Percentiles rank a stretch among this genome's conserved stretches.
These are phyloP conservation scores for Bugulina stolonifera DNA, from an alignment of 2,888 invertebrate genomes.

Conservation along the genomic window DNA sequence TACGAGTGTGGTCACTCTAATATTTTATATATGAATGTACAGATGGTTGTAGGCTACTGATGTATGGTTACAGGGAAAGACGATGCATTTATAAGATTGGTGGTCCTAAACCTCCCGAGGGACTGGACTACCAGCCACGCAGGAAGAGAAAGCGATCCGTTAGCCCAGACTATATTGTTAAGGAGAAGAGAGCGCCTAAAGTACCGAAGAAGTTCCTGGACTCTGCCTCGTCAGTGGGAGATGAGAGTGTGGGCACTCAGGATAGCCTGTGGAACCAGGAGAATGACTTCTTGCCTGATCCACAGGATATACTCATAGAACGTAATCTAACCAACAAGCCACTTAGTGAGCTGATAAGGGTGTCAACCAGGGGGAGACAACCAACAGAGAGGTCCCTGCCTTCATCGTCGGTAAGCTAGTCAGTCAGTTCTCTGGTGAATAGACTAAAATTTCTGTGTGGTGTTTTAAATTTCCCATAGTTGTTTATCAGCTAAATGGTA, in stretches of 20 bases:
- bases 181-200: background rate
- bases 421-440: no score
- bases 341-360: background rate
- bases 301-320: slow-evolving; percentile 17
- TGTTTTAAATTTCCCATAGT: no score
- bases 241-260: background rate
- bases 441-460: no score
- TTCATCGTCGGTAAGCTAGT: no score
- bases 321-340: slow-evolving; percentile 14
- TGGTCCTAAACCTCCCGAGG: background rate
- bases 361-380: background rate
- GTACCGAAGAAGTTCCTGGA: background rate
- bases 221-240: background rate
- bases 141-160: background rate
- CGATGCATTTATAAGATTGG: background rate
- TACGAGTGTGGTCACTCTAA: no score
- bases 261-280: background rate
- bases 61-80: no score
- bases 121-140: background rate
- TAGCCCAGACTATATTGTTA: background rate
- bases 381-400: background rate
- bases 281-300: background rate
- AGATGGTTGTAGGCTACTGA: no score
- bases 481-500: no score
- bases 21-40: no score